A percentile compares a stretch with the other conserved stretches of the same genome.
Conservation (phyloP, 2,797 vertebrate genomes). For the Falco concolor region DNA sequence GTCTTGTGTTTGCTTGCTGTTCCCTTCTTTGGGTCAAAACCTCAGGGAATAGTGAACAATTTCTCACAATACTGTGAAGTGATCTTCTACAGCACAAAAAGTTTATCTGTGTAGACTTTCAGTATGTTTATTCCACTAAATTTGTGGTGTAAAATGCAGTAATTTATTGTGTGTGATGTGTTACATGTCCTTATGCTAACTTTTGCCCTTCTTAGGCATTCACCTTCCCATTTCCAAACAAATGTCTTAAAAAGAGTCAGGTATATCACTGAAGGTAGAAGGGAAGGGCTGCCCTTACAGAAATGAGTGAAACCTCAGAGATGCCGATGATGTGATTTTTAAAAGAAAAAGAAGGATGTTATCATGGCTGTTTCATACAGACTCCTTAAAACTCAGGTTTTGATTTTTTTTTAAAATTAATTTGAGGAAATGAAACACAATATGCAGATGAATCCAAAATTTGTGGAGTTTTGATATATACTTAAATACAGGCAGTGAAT, state of each 20-base stretch:
- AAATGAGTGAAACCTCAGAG: neutral
- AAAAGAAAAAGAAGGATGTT: accelerated
- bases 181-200: neutral
- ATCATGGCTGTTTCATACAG: neutral
- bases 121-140: neutral
- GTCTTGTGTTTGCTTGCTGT: neutral
- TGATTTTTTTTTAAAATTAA: neutral
- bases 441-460: neutral
- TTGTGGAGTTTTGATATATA: neutral
- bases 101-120: neutral
- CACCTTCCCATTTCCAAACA: neutral
- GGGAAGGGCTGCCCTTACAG: neutral
- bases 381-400: neutral
- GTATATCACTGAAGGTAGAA: neutral
- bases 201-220: neutral
- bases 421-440: neutral
- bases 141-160: neutral
- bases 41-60: neutral
- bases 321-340: neutral
- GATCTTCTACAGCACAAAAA: neutral
- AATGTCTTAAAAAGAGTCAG: neutral
- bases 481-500: neutral
- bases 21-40: neutral
- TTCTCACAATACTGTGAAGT: neutral
- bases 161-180: neutral